Percentiles rank a stretch among this genome's conserved stretches.
phyloP scores from a whole-genome alignment of 2,888 invertebrate species.

The Nasonovia ribisnigri region DNA sequence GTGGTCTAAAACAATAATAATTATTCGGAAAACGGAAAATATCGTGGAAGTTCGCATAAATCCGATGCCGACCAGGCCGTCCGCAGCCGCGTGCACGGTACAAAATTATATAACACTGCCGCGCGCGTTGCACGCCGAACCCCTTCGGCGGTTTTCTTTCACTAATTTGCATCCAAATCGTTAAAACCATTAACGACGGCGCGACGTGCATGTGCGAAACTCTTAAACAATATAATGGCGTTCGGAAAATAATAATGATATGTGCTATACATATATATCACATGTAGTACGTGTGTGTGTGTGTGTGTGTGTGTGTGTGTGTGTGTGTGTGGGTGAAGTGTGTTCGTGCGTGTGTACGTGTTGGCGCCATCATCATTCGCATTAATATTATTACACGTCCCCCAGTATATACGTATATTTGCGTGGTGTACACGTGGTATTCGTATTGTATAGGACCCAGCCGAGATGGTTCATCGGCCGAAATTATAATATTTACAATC shows the following conservation, averaged over 20 bases:
- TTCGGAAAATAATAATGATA: constrained; percentile 23
- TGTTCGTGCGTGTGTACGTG: not conserved
- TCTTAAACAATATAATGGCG: constrained; percentile 20
- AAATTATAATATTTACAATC: constrained; percentile 19
- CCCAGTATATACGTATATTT: not conserved
- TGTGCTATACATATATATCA: not conserved
- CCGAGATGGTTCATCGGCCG: not conserved
- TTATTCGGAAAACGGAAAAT: not conserved
- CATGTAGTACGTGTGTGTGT: not conserved
- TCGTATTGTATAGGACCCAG: not conserved
- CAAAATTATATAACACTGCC: too few relatives aligned
- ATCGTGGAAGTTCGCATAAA: not conserved
- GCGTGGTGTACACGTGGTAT: not conserved
- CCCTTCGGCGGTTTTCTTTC: not conserved
- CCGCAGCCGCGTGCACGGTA: too few relatives aligned
- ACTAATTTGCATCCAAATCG: constrained; percentile 50
- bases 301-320: not conserved
- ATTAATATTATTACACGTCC: not conserved
- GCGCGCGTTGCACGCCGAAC: not conserved
- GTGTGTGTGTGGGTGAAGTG: not conserved
- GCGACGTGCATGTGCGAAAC: not conserved
- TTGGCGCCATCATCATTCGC: constrained; percentile 7
- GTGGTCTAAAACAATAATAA: not conserved
- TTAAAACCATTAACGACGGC: constrained; percentile 39
- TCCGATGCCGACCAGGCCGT: not conserved